phyloP scores from a whole-genome alignment of 2,113 vertebrate species.

The rabbit (Oryctolagus cuniculus) region DNA sequence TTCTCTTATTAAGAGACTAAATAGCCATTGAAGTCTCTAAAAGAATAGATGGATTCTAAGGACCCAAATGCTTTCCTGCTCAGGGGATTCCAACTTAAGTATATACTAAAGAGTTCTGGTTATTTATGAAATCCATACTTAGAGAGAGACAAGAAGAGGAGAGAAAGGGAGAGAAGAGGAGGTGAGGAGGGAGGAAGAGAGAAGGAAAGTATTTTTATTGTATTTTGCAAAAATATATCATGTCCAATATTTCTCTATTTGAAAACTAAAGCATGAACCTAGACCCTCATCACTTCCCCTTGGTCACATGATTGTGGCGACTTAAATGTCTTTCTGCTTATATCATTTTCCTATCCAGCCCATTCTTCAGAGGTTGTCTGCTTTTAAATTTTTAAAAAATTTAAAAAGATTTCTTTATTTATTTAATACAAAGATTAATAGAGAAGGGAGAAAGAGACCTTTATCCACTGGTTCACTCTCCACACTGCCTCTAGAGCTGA shows the following conservation, averaged over 20 bases:
- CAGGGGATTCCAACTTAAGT: slow-evolving; percentile 10
- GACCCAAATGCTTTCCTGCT: slow-evolving; percentile 36
- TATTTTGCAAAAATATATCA: not conserved
- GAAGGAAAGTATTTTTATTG: not conserved
- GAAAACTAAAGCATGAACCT: not conserved
- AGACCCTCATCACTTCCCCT: not conserved
- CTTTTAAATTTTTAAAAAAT: too few relatives aligned
- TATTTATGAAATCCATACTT: slow-evolving; percentile 13
- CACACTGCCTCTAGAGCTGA: too few relatives aligned
- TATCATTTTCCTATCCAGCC: not conserved
- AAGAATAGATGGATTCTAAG: slow-evolving; percentile 54
- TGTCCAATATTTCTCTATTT: slow-evolving; percentile 43
- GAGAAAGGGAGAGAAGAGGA: not conserved
- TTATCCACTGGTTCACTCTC: too few relatives aligned
- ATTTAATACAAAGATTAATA: too few relatives aligned
- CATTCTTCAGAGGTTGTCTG: not conserved
- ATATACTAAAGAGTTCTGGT: not conserved
- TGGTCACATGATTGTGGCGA: not conserved
- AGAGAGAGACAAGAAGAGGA: not conserved
- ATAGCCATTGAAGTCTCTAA: slow-evolving; percentile 67
- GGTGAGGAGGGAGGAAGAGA: too few relatives aligned
- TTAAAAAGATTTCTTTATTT: too few relatives aligned
- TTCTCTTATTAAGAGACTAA: slow-evolving; percentile 68
- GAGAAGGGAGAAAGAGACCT: too few relatives aligned
- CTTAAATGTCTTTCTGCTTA: not conserved